Evolutionary conservation across 2,797 vertebrate species (phyloP), one percentile per base, ranked within the genome.

Genomic region (Epinephelus malabaricus): DNA sequence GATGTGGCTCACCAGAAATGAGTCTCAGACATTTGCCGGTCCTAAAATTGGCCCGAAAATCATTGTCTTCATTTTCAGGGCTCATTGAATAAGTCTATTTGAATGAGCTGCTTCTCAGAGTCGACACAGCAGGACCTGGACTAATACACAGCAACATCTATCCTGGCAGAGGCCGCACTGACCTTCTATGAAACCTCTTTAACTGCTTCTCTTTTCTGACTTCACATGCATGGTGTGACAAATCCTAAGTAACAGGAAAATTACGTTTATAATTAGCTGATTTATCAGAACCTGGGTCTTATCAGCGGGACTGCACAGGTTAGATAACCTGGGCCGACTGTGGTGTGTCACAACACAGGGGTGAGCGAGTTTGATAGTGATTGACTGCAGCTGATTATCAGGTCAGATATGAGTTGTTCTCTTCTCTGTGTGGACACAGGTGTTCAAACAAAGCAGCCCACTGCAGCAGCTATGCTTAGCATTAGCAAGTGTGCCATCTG

Each of bases 1-100:
- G 91, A 95, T 94, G 93, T 94, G 92, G 94, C 80, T 82, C 58
- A 76, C 88, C 86, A 90, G 84, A 92, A 94, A 93, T 88, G 83
- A 90, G 85, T 88, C 89, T 78, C 78, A 82, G 85, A 80, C 86
- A 77, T 89, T 84, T 65, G 64, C 84, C 19, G 43, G 50, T 71
- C 79, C 88, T 67, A 88, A 93, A 90, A 81, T 18, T 84, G 84
- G 51, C 81, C 77, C 50, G 50, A 78, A 86, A 84, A 82, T 81
- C 86, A 74, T 86, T 81, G 86, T 88, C 81, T 86, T 84, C 59
- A 55, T 83, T 87, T 82, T 82, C 66, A 88, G 73, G 59, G 76
- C 78, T 62, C 72, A 71, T 88, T 89, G 79, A 82, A 68, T 69
- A 43, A 59, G 54, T 74, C 55, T 54, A n/a, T 71, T 62, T 76